Conservation (phyloP, 2,888 invertebrate genomes). For the Oxycera nigricornis region DNA sequence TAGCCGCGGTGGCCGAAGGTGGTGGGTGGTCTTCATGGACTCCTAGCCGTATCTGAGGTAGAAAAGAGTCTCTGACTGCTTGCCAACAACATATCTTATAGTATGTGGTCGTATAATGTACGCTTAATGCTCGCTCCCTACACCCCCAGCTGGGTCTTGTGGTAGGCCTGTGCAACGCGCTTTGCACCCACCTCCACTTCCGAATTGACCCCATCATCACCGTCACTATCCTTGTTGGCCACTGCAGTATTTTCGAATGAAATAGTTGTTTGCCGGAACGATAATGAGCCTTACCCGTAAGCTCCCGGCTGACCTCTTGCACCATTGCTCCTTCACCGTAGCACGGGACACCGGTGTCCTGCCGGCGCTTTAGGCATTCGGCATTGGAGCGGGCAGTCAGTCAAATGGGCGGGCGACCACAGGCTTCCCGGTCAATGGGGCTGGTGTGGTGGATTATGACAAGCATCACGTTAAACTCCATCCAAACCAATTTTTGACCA, state of each 20-base stretch:
- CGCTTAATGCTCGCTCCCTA: constrained; percentile 17
- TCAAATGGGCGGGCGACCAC: constrained; percentile 5
- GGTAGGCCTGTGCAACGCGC: not conserved
- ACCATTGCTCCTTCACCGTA: constrained; percentile 3
- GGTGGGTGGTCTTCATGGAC: not conserved
- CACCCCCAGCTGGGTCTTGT: not conserved
- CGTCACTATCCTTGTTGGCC: constrained; percentile 22
- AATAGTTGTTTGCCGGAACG: constrained; percentile 37
- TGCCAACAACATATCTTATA: constrained; percentile 31
- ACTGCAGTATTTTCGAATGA: constrained; percentile 40
- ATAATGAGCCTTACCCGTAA: constrained; percentile 38
- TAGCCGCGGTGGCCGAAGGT: not conserved
- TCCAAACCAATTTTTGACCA: constrained; percentile 32
- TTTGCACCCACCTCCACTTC: constrained; percentile 11
- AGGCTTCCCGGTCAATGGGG: constrained; percentile 31
- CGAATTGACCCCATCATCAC: constrained; percentile 34
- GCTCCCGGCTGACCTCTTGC: constrained; percentile 30
- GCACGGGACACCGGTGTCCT: too few species aligned
- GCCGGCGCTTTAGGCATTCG: not conserved
- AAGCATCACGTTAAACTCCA: constrained; percentile 34
- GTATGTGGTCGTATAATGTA: constrained; percentile 34
- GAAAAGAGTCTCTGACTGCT: not conserved
- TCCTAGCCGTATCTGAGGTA: constrained; percentile 1
- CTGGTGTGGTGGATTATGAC: constrained; percentile 36
- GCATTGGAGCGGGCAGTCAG: not conserved